Evolutionary conservation across 2,888 invertebrate species (phyloP).

Genomic region (Hydroisotoma schaefferi): DNA sequence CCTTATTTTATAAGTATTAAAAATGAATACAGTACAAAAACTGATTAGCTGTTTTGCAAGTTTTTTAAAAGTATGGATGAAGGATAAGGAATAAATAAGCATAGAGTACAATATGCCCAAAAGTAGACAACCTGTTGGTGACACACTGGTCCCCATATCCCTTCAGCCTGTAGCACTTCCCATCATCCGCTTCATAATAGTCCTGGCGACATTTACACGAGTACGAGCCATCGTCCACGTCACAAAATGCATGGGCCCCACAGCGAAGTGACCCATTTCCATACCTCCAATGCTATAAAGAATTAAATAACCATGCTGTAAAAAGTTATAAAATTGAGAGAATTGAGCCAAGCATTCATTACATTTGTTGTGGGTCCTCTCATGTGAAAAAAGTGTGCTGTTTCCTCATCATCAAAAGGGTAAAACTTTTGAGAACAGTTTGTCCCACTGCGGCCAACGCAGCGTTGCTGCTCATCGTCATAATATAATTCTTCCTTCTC

Average conservation of each 20-base stretch:
- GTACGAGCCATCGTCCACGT: constrained; percentile 29
- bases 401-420: constrained; percentile 39
- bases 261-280: constrained; percentile 38
- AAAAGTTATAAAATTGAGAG: not conserved
- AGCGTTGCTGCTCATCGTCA: constrained; percentile 24
- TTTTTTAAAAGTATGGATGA: no score
- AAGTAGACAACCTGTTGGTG: constrained; percentile 2
- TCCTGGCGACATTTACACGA: constrained; percentile 33
- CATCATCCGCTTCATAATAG: constrained; percentile 33
- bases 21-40: no score
- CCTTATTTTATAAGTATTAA: no score
- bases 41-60: no score
- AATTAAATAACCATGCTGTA: not conserved
- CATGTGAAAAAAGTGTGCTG: constrained; percentile 29
- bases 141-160: constrained; percentile 29
- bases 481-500: constrained; percentile 20
- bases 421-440: constrained; percentile 36
- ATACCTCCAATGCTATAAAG: constrained; percentile 17
- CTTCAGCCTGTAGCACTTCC: constrained; percentile 33
- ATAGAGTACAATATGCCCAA: no score
- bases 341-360: not conserved
- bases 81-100: no score
- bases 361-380: constrained; percentile 35
- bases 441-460: constrained; percentile 29
- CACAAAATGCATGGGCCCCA: constrained; percentile 33